phyloP scores from a whole-genome alignment of 2,113 vertebrate genomes.

The Eira barbara region DNA sequence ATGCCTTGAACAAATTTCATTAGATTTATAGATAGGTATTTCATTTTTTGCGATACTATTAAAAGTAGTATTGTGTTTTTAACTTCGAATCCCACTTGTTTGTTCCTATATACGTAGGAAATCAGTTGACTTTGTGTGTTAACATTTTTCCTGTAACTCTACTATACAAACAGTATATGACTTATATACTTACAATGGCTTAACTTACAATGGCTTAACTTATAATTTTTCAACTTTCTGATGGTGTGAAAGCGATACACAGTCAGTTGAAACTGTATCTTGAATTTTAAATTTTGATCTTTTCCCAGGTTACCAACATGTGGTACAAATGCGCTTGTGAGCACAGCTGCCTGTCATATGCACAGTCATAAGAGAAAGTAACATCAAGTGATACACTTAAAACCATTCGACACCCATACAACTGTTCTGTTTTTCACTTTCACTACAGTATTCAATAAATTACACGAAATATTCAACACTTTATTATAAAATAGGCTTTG shows the following conservation, averaged over 20 bases:
- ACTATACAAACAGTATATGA: not conserved
- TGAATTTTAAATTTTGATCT: not conserved
- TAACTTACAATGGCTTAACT: not conserved
- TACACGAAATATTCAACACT: not conserved
- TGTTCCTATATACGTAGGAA: not conserved
- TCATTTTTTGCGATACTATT: not conserved
- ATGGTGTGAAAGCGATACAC: not conserved
- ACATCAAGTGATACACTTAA: not conserved
- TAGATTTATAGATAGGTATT: not conserved
- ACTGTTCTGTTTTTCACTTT: not conserved
- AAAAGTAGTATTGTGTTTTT: not conserved
- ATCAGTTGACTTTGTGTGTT: not conserved
- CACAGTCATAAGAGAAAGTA: not conserved
- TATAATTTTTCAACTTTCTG: not conserved
- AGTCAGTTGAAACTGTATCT: not conserved
- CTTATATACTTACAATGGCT: no score
- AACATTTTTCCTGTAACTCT: not conserved
- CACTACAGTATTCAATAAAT: not conserved
- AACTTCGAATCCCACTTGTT: not conserved
- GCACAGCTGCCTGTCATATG: not conserved
- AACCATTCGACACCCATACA: not conserved
- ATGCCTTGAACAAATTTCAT: not conserved
- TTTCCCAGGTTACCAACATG: not conserved
- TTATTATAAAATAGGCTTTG: not conserved
- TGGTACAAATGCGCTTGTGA: not conserved